Conservation (phyloP, 2,888 invertebrate species). For the Lapara coniferarum region DNA sequence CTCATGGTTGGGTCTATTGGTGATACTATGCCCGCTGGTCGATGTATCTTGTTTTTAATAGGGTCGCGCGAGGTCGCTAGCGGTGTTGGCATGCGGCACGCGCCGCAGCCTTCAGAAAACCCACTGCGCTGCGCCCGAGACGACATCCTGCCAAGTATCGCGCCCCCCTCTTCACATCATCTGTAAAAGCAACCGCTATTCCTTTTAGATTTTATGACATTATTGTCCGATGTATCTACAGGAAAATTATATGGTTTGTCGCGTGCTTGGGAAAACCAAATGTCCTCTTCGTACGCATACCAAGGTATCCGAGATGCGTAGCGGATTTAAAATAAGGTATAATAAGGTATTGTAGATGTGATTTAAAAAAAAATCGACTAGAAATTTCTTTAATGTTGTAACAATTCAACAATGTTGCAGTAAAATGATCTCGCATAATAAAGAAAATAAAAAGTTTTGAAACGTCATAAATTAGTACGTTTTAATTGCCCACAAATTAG, state of each 20-base stretch:
- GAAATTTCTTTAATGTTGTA: too few species aligned
- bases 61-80: conserved; percentile 75
- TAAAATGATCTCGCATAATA: neutral
- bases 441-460: too few species aligned
- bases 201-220: conserved; percentile 67
- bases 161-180: conserved; percentile 62
- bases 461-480: too few species aligned
- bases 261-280: conserved; percentile 69
- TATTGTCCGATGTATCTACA: conserved; percentile 57
- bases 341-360: neutral
- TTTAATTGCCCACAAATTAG: too few species aligned
- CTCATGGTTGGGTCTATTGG: conserved; percentile 67
- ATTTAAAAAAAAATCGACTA: neutral
- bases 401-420: too few species aligned
- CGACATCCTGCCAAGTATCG: conserved; percentile 69
- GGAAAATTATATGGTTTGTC: conserved; percentile 55
- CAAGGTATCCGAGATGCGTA: neutral
- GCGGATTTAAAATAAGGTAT: neutral
- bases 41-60: conserved; percentile 79
- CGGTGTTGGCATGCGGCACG: conserved; percentile 82
- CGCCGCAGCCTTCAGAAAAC: conserved; percentile 83
- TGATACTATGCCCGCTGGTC: conserved; percentile 67
- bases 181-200: conserved; percentile 48
- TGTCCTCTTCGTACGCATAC: conserved; percentile 44
- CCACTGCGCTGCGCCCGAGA: conserved; percentile 73